These are phyloP conservation scores for Hippocampus barbouri DNA, from an alignment of 2,113 vertebrate genomes.

Conservation along the genomic window DNA sequence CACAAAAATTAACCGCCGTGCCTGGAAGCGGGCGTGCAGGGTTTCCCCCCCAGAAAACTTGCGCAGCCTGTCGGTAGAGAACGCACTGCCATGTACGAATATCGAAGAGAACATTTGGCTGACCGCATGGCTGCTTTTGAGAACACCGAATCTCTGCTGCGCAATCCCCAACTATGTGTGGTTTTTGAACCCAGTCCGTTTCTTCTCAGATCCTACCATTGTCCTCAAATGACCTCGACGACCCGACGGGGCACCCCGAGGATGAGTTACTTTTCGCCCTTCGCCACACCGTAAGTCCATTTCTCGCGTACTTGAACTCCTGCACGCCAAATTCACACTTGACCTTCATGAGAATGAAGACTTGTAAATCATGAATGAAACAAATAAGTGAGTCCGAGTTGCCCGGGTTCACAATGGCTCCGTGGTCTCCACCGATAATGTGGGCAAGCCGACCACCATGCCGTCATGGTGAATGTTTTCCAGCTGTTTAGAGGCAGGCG, in stretches of 20 bases:
- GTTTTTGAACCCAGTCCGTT: constrained; percentile 11
- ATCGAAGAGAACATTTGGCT: neutral
- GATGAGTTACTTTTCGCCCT: constrained; percentile 21
- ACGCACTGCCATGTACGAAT: neutral
- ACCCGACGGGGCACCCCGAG: constrained; percentile 48
- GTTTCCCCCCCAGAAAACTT: too few species aligned
- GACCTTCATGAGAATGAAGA: constrained; percentile 1
- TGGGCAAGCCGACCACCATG: constrained; percentile 25
- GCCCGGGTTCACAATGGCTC: constrained; percentile 17
- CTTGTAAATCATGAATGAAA: neutral
- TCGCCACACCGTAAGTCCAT: constrained; percentile 53
- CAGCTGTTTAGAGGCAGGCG: constrained; percentile 32
- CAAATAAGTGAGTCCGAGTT: neutral
- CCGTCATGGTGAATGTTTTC: constrained; percentile 24
- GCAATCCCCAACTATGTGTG: neutral
- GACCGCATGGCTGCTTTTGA: neutral
- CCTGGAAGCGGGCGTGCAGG: too few species aligned
- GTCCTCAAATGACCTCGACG: constrained; percentile 71
- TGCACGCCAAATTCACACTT: neutral
- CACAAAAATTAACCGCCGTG: too few species aligned
- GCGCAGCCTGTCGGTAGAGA: too few species aligned
- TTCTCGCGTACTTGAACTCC: neutral
- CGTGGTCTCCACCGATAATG: neutral
- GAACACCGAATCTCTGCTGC: neutral
- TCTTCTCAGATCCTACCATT: constrained; percentile 56